Conservation (phyloP, 2,888 invertebrate genomes). For the Glyphotaelius pellucidus region DNA sequence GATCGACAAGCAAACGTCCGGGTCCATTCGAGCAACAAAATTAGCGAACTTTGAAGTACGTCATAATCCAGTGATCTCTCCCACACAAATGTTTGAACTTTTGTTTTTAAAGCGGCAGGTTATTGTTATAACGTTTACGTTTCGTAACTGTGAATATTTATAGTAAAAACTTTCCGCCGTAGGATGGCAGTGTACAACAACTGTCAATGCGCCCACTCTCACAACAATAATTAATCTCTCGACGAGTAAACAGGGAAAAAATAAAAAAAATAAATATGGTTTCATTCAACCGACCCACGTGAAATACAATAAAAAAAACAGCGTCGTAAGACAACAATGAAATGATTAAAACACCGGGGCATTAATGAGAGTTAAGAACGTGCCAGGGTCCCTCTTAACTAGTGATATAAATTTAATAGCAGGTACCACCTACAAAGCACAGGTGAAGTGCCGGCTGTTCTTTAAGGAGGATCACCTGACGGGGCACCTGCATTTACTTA, state of each 20-base stretch:
- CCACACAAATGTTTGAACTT: background rate
- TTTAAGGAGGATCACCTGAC: conserved; percentile 2
- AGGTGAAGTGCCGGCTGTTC: conserved; percentile 9
- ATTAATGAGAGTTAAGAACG: background rate
- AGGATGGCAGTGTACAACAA: background rate
- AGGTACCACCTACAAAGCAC: background rate
- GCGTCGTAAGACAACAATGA: background rate
- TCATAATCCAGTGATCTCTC: background rate
- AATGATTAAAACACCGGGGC: background rate
- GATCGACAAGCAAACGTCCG: background rate
- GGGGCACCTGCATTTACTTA: background rate
- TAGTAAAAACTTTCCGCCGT: background rate
- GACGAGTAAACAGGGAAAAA: background rate
- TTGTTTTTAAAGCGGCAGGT: background rate
- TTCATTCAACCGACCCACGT: background rate
- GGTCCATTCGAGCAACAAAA: background rate
- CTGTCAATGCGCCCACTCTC: background rate
- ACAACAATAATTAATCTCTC: background rate
- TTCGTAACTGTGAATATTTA: background rate
- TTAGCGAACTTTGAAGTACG: background rate
- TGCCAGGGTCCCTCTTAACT: background rate
- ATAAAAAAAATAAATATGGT: background rate
- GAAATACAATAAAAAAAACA: background rate
- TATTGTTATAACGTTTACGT: background rate
- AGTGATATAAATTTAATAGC: background rate